Evolutionary conservation across 2,888 invertebrate species (phyloP).

Genomic region (Sussaba pulchella): DNA sequence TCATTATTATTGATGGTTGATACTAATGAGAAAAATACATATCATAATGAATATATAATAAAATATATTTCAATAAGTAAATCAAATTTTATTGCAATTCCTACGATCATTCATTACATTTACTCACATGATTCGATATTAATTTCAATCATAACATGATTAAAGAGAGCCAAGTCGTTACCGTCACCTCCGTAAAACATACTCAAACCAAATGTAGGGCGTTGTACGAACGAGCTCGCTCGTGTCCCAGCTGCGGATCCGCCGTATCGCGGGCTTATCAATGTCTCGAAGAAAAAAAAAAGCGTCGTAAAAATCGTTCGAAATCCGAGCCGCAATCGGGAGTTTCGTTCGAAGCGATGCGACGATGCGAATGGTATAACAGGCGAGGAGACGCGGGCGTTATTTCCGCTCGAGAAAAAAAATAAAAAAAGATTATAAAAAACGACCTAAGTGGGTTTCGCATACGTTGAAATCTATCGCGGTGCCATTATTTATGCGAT

Average conservation of each 20-base stretch:
- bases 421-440: slow-evolving; percentile 23
- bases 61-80: too few species aligned
- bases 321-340: slow-evolving; percentile 10
- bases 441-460: slow-evolving; percentile 61
- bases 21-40: too few species aligned
- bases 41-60: too few species aligned
- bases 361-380: not conserved
- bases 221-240: not conserved
- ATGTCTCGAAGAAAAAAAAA: slow-evolving; percentile 1
- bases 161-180: too few species aligned
- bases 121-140: too few species aligned
- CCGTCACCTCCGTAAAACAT: too few species aligned
- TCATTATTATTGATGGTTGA: too few species aligned
- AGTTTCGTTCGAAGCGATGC: not conserved
- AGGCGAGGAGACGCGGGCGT: slow-evolving; percentile 45
- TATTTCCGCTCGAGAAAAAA: slow-evolving; percentile 56
- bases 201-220: not conserved
- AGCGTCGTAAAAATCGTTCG: slow-evolving; percentile 6
- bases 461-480: slow-evolving; percentile 64
- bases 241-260: not conserved
- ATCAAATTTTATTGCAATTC: too few species aligned
- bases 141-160: too few species aligned
- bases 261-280: not conserved
- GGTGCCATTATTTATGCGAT: slow-evolving; percentile 61
- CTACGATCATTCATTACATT: too few species aligned